Base-by-base conservation (phyloP, 2,113 vertebrate genomes). In the Ophiodon elongatus region DNA sequence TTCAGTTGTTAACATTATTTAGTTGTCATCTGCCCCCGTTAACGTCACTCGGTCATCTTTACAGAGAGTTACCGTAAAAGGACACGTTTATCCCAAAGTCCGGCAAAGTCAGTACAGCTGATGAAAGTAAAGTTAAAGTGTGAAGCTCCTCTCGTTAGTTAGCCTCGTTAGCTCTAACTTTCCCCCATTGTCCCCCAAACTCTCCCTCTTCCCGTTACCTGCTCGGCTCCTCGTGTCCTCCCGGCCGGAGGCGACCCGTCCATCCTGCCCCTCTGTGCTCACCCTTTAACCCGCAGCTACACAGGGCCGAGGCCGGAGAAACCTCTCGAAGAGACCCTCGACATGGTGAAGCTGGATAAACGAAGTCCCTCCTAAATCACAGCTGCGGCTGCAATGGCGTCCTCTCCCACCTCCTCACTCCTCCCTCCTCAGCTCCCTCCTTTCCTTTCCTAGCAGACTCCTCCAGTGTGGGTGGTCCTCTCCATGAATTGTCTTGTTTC, bases 341-440 rank as follows among this genome's bases (percentile, higher is more conserved):
- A 54, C 79, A 73, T 64, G 25, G 19, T 60, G 8, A 33, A 76
- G 67, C 79, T 71, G n/a, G 45, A n/a, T 23, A 75, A 64, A 31
- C 43, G 57, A 78, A 68, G 65, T 83, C 64, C 47, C n/a, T 73
- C 70, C 45, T 84, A 67, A 56, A 75, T 80, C 71, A 64, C 80
- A 94, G 92, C 79, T 85, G 89, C 83, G 81, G 88, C 82, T 89
- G 82, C 90, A 94, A 94, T 94, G 94, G 92, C 92, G 94, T 89
- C 57, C 57, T 31, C 57, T 23, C 9, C 50, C 50, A n/a, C 23
- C 57, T 59, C 60, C 60, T 63, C 92, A n/a, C 85, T 85, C 89
- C 88, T 89, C 85, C 88, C 73, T 67, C 81, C 79, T 63, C 76
- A 35, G 43, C 71, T 64, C 35, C 66, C 86, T 82, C 57, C 27